Evolutionary conservation across 2,888 invertebrate species (phyloP), one percentile per base, ranked within the genome.

Genomic region (Drosophila rubida): DNA sequence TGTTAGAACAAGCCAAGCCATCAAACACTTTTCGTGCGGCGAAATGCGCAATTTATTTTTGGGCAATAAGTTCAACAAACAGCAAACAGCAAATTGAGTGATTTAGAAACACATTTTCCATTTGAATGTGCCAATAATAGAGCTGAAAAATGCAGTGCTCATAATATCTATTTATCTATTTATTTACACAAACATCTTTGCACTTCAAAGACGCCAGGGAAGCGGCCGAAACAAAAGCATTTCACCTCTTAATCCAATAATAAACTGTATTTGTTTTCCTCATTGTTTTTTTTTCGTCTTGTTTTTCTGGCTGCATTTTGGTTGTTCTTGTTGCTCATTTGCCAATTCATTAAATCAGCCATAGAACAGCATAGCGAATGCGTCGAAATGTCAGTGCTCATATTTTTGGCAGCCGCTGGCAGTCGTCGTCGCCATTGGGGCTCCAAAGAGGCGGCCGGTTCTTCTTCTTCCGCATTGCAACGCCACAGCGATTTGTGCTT

Each of bases 401-500:
- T 74, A 62, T 59, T 71, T 57, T 42, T 69, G 51, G 54, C 58
- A 48, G 8, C 22, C 49, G 23, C 19, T 23, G 35, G 4, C 27
- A 27, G 8, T 27, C 27, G 27, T 2, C 27, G 27, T 27, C 27
- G 27, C 27, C 27, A 9, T 27, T 9, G 27, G 9, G 22, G 37
- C 35, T 8, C 27, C 32, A 4, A 16, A 11, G 19, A 23, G 14
- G 25, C 5, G 27, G 13, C 27, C 50, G 42, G 30, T 11, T 54
- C 42, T 70, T 49, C 53, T 53, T 57, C 57, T 69, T 54, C 39
- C 54, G 59, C 62, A 59, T 55, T 63, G 64, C 53, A 63, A 45
- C 45, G 69, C 66, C 54, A 39, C 81, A 69, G 55, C 87, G 82
- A 81, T 87, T 87, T 85, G 75, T 71, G 75, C 68, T 88, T 71